Evolutionary conservation across 2,113 vertebrate species (phyloP), one percentile per base, ranked within the genome.

Genomic region (Riparia riparia): DNA sequence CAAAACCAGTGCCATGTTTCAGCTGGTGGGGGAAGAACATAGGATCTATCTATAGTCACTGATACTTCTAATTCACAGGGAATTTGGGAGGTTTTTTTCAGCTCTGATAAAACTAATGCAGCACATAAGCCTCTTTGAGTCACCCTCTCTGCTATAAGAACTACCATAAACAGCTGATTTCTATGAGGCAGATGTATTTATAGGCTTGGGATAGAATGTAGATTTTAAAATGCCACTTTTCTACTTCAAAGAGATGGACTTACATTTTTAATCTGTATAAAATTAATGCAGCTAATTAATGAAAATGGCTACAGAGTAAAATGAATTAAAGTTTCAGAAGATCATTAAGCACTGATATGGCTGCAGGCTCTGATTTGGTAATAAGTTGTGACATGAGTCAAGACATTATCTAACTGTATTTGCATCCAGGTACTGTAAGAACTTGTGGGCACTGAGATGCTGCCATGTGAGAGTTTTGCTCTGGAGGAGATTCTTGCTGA

Each of bases 101-200:
- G 83, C 91, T 79, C 91, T 93, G 54, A 84, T 89, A 87, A 91
- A 93, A 96, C 92, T 93, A 96, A 78, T 81, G 82, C 61, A 84
- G 83, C 17, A 19, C 64, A 77, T 94, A 96, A 94, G 91, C 88
- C 69, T 95, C 92, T 96, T 96, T 96, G 91, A 93, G 89, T 96
- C 96, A 93, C 82, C 93, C 65, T 63, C 80, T 80, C 81, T 82
- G 85, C 91, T 91, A 32, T 76, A 95, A 95, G 90, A 95, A 49
- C 89, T 54, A 29, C 77, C 91, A 69, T 28, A 78, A 95, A 76
- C 94, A 94, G 95, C 93, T 95, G 94, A 95, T 96, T 96, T 91
- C 71, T 81, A 70, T 17, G 10, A 94, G 82, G 64, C 91, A 91
- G 69, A 83, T 65, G 50, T 95, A 97, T 96, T 96, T 97, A 90